Percentiles rank a stretch among this genome's conserved stretches.
phyloP scores from a whole-genome alignment of 2,113 vertebrate species.

The Platysternon megacephalum region DNA sequence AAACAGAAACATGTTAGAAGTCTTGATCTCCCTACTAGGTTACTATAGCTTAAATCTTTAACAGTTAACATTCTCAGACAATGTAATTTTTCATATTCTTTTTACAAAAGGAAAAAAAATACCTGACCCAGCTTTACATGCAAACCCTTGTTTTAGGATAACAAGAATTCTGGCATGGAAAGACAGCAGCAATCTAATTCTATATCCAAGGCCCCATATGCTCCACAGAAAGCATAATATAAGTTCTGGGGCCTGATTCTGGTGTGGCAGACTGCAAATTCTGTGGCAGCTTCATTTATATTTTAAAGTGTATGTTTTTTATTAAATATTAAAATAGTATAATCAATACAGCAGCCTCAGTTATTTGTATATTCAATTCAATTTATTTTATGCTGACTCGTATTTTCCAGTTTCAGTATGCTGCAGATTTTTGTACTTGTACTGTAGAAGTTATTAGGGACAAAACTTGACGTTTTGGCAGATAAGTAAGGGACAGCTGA shows the following conservation, averaged over 20 bases:
- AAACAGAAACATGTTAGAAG: background rate
- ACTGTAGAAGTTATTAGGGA: background rate
- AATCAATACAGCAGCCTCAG: background rate
- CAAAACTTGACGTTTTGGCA: background rate
- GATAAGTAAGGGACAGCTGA: background rate
- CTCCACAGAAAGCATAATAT: background rate
- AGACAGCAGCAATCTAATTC: background rate
- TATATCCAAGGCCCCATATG: background rate
- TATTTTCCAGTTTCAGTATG: background rate
- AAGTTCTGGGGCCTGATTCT: background rate
- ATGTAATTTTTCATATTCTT: background rate
- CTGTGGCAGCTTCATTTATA: background rate
- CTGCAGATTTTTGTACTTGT: background rate
- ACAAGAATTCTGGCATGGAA: background rate
- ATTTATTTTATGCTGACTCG: background rate
- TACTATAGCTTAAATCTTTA: background rate
- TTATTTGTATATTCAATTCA: background rate
- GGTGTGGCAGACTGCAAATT: background rate
- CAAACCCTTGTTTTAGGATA: fast-evolving
- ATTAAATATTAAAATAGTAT: background rate
- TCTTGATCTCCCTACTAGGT: background rate
- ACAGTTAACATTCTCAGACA: background rate
- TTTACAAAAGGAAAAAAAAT: background rate
- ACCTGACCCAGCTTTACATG: background rate
- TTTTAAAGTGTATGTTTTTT: background rate